These are phyloP conservation scores for Drosophila vallismaia DNA, from an alignment of 2,888 invertebrate species.

Conservation along the genomic window DNA sequence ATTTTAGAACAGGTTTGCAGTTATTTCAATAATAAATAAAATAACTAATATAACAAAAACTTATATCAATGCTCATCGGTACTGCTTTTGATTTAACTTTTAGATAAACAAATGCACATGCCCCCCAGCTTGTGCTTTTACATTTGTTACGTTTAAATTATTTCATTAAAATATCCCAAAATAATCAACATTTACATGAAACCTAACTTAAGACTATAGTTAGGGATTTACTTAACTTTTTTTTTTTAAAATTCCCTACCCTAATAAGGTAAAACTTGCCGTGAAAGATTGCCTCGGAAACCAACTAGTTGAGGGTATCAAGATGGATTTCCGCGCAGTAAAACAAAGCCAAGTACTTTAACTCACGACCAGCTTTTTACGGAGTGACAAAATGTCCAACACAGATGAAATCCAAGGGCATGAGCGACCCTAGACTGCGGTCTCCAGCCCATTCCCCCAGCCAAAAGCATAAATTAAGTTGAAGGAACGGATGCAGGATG, in stretches of 20 bases:
- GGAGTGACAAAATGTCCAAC: constrained; percentile 53
- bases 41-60: too few relatives aligned
- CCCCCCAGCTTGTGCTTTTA: too few relatives aligned
- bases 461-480: constrained; percentile 68
- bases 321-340: constrained; percentile 59
- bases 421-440: neutral
- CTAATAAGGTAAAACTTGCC: too few relatives aligned
- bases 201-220: too few relatives aligned
- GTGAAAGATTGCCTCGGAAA: constrained; percentile 1
- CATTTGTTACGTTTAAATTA: too few relatives aligned
- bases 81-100: too few relatives aligned
- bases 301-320: constrained; percentile 3
- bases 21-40: too few relatives aligned
- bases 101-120: too few relatives aligned
- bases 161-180: too few relatives aligned
- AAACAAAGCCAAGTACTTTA: constrained; percentile 50
- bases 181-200: too few relatives aligned
- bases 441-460: neutral
- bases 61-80: too few relatives aligned
- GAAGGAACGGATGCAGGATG: constrained; percentile 14
- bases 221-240: neutral
- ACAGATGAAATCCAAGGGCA: constrained; percentile 30
- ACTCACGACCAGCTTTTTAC: constrained; percentile 43
- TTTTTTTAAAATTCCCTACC: neutral
- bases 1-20: too few relatives aligned